Percentiles rank a stretch among this genome's conserved stretches.
phyloP scores from a whole-genome alignment of 92 coral and sea anemone genomes.

The Micromussa lordhowensis region DNA sequence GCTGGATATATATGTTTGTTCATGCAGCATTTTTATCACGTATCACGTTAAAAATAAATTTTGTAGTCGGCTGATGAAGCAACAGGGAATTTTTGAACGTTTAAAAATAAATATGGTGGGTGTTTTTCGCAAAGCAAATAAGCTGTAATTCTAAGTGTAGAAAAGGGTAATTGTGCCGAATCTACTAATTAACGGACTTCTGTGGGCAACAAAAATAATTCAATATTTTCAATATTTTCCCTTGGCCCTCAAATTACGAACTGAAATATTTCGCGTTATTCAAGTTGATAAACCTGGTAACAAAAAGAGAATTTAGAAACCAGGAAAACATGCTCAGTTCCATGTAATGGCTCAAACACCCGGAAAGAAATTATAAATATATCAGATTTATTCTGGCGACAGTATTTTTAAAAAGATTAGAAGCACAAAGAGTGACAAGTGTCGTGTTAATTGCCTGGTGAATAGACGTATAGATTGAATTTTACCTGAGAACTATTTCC shows the following conservation, averaged over 20 bases:
- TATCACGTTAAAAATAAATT: not conserved
- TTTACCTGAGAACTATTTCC: not conserved
- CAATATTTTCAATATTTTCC: not conserved
- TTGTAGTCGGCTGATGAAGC: not conserved
- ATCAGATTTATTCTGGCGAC: not conserved
- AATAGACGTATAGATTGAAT: not conserved
- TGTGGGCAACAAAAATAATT: not conserved
- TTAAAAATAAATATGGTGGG: not conserved
- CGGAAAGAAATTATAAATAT: not conserved
- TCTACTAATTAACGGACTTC: not conserved
- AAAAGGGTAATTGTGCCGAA: not conserved
- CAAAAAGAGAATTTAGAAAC: not conserved
- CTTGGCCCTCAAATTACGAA: not conserved
- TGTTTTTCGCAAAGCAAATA: not conserved
- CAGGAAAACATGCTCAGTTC: not conserved
- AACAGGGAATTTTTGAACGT: not conserved
- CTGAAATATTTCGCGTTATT: not conserved
- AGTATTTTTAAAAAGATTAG: not conserved
- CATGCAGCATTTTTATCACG: too few relatives aligned
- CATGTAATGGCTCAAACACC: conserved; percentile 6
- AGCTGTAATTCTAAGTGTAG: not conserved
- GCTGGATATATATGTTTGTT: too few relatives aligned
- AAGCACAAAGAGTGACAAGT: not conserved
- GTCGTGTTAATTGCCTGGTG: not conserved
- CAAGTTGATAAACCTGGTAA: not conserved